phyloP scores from a whole-genome alignment of 2,113 vertebrate genomes.

The Narcine bancroftii region DNA sequence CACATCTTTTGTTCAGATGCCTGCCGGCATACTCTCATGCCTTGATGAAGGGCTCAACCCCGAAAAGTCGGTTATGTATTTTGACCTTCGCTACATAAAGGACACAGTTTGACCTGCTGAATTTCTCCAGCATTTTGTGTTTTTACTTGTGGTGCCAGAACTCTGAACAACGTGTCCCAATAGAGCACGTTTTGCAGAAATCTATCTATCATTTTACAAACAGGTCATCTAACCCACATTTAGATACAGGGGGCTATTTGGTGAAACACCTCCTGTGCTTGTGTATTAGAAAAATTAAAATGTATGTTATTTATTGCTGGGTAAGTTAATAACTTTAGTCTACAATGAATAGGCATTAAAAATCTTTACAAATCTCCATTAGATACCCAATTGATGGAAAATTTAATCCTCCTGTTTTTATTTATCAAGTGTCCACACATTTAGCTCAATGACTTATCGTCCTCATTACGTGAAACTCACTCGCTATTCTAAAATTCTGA shows the following conservation, averaged over 20 bases:
- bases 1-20: too few species aligned
- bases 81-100: too few species aligned
- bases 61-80: too few species aligned
- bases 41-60: too few species aligned
- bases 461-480: not conserved
- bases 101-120: too few species aligned
- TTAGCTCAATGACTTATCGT: not conserved
- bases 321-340: not conserved
- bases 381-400: constrained; percentile 18
- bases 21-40: too few species aligned
- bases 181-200: too few species aligned
- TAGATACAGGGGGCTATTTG: not conserved
- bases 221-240: not conserved
- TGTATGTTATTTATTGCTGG: constrained; percentile 5
- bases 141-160: not conserved
- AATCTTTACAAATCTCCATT: not conserved
- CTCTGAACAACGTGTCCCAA: not conserved
- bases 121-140: too few species aligned
- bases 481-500: not conserved
- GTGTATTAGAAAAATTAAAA: constrained; percentile 23
- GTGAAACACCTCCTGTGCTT: not conserved
- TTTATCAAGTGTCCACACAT: not conserved
- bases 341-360: not conserved
- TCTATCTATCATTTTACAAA: not conserved
- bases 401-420: not conserved